phyloP scores from a whole-genome alignment of 2,113 vertebrate species.

The Gopherus flavomarginatus region DNA sequence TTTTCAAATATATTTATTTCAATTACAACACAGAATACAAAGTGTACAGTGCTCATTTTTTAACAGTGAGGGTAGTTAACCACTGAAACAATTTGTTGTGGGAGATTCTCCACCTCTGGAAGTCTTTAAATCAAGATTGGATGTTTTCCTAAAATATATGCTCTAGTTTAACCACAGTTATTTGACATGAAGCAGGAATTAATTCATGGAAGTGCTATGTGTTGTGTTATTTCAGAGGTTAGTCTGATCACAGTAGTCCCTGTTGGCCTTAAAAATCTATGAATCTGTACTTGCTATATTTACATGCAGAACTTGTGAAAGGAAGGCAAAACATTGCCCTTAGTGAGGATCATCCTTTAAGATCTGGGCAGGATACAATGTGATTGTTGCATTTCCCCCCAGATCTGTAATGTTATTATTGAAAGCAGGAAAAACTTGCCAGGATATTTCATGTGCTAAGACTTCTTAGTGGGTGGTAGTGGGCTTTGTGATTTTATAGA shows the following conservation, averaged over 20 bases:
- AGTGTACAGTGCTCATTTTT: too few species aligned
- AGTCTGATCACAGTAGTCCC: not conserved
- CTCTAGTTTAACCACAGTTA: not conserved
- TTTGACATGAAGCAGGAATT: not conserved
- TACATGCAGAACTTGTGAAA: not conserved
- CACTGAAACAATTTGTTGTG: not conserved
- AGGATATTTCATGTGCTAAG: not conserved
- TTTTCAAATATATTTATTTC: too few species aligned
- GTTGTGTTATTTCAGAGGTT: not conserved
- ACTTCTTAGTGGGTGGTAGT: not conserved
- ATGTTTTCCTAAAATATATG: not conserved
- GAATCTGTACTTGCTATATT: not conserved
- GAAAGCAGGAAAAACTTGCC: slow-evolving; percentile 32
- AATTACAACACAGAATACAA: too few species aligned
- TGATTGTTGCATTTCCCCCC: not conserved
- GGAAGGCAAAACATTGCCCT: not conserved
- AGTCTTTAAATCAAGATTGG: not conserved
- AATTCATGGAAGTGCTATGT: slow-evolving; percentile 21
- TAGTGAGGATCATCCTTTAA: slow-evolving; percentile 10
- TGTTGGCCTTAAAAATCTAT: not conserved
- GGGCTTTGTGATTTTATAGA: slow-evolving; percentile 9
- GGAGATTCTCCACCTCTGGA: not conserved
- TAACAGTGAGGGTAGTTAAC: not conserved
- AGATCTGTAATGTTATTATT: slow-evolving; percentile 29
- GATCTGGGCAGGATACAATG: slow-evolving; percentile 43